Percentiles rank a stretch among this genome's conserved stretches.
phyloP scores from a whole-genome alignment of 2,113 vertebrate genomes.

The Rhinoderma darwinii region DNA sequence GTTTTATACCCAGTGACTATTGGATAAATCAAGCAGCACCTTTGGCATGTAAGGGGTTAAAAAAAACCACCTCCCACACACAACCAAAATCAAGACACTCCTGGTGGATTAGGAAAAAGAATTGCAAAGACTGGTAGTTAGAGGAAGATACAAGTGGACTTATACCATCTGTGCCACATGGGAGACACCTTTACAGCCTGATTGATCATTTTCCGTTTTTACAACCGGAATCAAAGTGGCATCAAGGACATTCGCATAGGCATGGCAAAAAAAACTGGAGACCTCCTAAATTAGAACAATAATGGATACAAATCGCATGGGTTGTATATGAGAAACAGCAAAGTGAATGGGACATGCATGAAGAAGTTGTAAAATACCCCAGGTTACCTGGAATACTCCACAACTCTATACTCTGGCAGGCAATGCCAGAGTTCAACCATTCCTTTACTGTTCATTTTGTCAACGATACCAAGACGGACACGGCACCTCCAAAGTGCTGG shows the following conservation, averaged over 20 bases:
- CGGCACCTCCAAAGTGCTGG: conserved; percentile 75
- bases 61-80: conserved; percentile 55
- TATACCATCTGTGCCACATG: not conserved
- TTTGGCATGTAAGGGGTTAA: conserved; percentile 39
- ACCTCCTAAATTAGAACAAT: not conserved
- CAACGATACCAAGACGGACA: conserved; percentile 38
- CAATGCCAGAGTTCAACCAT: conserved; percentile 46
- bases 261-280: not conserved
- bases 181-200: not conserved
- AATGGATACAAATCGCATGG: conserved; percentile 24
- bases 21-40: conserved; percentile 22
- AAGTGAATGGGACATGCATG: conserved; percentile 47
- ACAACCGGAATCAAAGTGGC: not conserved
- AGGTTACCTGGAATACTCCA: not conserved
- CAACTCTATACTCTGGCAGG: conserved; percentile 4
- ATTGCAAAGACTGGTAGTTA: conserved; percentile 25
- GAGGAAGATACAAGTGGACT: conserved; percentile 16
- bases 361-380: not conserved
- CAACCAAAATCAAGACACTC: conserved; percentile 50
- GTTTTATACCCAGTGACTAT: not conserved
- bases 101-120: conserved; percentile 37
- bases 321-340: not conserved
- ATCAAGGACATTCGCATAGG: not conserved
- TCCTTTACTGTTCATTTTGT: not conserved
- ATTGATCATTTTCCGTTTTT: not conserved